Evolutionary conservation across 2,797 vertebrate genomes (phyloP).

Genomic region (Parauchenoglanis ngamensis): DNA sequence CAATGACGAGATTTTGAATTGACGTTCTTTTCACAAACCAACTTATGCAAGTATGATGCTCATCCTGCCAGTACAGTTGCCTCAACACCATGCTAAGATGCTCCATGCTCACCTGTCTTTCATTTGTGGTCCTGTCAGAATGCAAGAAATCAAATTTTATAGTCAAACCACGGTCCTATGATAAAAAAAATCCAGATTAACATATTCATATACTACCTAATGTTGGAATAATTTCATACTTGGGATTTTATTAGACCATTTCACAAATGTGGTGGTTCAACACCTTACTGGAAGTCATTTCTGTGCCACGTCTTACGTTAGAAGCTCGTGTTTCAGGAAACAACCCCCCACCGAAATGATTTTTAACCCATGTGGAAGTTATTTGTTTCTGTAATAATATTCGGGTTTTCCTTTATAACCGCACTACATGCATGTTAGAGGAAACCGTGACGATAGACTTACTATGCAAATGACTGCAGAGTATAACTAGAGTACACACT

Average conservation of each 20-base stretch:
- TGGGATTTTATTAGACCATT: background rate
- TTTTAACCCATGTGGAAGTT: background rate
- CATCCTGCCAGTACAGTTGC: background rate
- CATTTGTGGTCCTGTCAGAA: background rate
- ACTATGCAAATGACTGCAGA: background rate
- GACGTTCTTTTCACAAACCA: background rate
- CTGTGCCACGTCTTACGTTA: background rate
- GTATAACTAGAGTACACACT: conserved; percentile 8
- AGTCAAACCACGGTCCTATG: background rate
- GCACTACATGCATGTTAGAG: conserved; percentile 8
- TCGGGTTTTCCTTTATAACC: background rate
- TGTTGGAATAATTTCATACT: background rate
- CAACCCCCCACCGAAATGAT: background rate
- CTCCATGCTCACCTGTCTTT: background rate
- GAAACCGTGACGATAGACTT: background rate
- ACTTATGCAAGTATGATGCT: background rate
- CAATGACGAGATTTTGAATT: background rate
- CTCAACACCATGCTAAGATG: background rate
- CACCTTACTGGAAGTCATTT: background rate
- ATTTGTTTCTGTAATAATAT: background rate
- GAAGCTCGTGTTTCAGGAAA: background rate
- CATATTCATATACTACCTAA: background rate
- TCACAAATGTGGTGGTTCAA: background rate
- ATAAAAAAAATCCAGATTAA: background rate
- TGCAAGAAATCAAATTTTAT: background rate